phyloP scores from a whole-genome alignment of 2,113 vertebrate genomes.

The Cheirogaleus medius region DNA sequence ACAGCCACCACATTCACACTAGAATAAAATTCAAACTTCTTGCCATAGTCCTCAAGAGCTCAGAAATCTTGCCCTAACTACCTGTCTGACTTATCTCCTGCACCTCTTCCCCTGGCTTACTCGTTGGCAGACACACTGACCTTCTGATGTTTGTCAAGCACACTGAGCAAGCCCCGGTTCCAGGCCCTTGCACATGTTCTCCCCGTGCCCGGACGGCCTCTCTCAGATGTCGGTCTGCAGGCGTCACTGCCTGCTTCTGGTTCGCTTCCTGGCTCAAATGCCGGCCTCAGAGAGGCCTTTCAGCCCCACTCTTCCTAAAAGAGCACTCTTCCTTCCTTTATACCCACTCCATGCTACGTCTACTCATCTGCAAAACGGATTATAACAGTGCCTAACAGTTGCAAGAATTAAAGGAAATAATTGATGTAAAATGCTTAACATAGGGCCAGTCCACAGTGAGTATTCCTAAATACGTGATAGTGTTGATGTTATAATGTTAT shows the following conservation, averaged over 20 bases:
- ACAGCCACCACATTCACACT: neutral
- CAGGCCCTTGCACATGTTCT: neutral
- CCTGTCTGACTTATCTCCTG: neutral
- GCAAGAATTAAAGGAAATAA: constrained; percentile 34
- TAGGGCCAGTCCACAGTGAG: neutral
- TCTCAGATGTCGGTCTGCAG: neutral
- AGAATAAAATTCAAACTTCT: neutral
- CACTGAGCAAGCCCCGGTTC: neutral
- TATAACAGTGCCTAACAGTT: neutral
- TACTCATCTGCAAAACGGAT: neutral
- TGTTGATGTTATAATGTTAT: neutral
- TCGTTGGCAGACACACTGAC: neutral
- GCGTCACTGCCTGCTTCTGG: neutral
- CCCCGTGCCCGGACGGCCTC: neutral
- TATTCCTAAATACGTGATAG: constrained; percentile 33
- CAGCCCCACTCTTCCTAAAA: neutral
- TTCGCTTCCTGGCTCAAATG: neutral
- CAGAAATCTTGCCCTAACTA: neutral
- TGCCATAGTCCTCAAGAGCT: neutral
- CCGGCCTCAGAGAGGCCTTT: neutral
- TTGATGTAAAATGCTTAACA: neutral
- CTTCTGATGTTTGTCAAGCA: neutral
- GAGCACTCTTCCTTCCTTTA: neutral
- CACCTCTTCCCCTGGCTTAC: neutral
- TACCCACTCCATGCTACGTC: neutral